These are phyloP conservation scores for Leucophora obtusa DNA, from an alignment of 2,888 invertebrate genomes.

Conservation along the genomic window DNA sequence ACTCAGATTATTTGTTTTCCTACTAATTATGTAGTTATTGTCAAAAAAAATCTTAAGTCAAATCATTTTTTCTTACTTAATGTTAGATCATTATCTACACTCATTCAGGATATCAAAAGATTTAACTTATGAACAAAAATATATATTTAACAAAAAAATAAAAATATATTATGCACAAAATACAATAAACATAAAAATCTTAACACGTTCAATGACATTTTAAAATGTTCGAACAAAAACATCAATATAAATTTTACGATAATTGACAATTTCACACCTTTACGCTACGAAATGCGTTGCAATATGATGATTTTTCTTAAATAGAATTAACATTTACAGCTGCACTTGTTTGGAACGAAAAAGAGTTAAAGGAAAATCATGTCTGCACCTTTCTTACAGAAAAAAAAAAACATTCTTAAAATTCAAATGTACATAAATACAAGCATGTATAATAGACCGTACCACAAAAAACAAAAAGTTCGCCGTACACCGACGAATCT, in stretches of 20 bases:
- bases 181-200: conserved; percentile 23
- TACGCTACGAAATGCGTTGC: conserved; percentile 45
- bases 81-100: neutral
- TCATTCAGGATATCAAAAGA: neutral
- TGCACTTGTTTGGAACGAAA: conserved; percentile 55
- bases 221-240: conserved; percentile 50
- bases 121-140: neutral
- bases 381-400: neutral
- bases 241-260: conserved; percentile 74
- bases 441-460: neutral
- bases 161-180: neutral
- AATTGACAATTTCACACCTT: conserved; percentile 76
- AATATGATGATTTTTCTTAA: conserved; percentile 54
- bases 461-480: too few species aligned
- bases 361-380: neutral
- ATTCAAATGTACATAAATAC: neutral
- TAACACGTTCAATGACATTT: conserved; percentile 59
- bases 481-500: too few species aligned
- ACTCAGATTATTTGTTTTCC: too few species aligned
- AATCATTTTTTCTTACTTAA: neutral
- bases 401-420: conserved; percentile 14
- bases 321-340: conserved; percentile 47
- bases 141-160: neutral
- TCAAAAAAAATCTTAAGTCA: neutral
- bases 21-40: too few species aligned